Evolutionary conservation across 2,797 vertebrate species (phyloP), one percentile per base, ranked within the genome.

Genomic region (Leucoraja ocellata): DNA sequence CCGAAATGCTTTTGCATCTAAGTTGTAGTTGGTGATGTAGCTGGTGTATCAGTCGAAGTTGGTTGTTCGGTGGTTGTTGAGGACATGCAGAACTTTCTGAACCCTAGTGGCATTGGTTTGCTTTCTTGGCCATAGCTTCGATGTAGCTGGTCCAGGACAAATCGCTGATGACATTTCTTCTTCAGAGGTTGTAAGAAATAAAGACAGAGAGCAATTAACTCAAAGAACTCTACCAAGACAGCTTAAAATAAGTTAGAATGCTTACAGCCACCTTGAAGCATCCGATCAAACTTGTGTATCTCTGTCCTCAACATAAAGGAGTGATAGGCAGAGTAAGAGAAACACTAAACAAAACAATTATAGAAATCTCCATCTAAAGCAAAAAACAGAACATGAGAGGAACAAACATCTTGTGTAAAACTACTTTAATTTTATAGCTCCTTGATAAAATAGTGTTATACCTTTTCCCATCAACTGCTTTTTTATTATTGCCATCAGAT

Each of bases 401-500:
- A 91, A 46, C 5, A 92, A 92, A 76, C 39, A 54, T 71, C 10
- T 71, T 54, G 32, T 25, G 68, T 91, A 46, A 73, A 7, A 46
- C 32, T 54, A 91, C 36, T 92, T 28, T 92, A 76, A 76, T 92
- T 91, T 92, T 54, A 76, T 76, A 14, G 71, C 71, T 74, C 36
- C 39, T 54, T 92, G 58, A 92, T 73, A 76, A 76, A 92, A 91
- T 73, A 46, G 21, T 46, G 23, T 54, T 74, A 54, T 58, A 73
- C 18, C n/a, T 54, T 92, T 36, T 92, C 25, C 8, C 90, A 92
- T 74, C 68, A 91, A 32, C 32, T 91, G 61, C 32, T 76, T 39
- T 91, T 91, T 91, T 92, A 92, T 76, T 92, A 58, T 92, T 92
- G n/a, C 71, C 90, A 74, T 92, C 68, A 54, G 23, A 46, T 58